Evolutionary conservation across 92 coral and sea anemone species (phyloP).

Genomic region (Chrysogorgia sp.): DNA sequence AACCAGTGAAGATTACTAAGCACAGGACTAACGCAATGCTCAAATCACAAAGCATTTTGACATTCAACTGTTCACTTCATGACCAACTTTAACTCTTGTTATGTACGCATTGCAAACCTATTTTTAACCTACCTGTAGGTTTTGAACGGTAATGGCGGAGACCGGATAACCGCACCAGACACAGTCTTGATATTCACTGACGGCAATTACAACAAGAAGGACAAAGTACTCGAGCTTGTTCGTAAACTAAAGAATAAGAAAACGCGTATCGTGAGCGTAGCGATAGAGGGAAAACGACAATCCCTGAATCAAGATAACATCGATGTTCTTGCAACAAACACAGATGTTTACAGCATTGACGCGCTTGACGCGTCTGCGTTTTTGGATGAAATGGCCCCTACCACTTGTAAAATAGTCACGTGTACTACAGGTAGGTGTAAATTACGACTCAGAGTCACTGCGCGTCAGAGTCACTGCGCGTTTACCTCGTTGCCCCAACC

Average conservation of each 20-base stretch:
- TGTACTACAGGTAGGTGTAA: slow-evolving; percentile 19
- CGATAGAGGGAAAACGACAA: neutral
- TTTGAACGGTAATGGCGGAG: slow-evolving; percentile 15
- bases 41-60: too few relatives aligned
- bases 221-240: neutral
- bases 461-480: too few relatives aligned
- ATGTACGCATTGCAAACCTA: neutral
- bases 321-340: slow-evolving; percentile 23
- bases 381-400: slow-evolving; percentile 28
- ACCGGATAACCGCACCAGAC: slow-evolving; percentile 34
- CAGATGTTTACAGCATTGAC: slow-evolving; percentile 9
- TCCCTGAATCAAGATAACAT: slow-evolving; percentile 21
- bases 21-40: too few relatives aligned
- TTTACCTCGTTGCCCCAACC: too few relatives aligned
- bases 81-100: neutral
- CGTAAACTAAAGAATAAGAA: neutral
- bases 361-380: neutral
- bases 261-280: slow-evolving; percentile 34
- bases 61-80: neutral
- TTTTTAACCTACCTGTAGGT: neutral
- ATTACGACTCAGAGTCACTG: too few relatives aligned
- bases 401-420: slow-evolving; percentile 27
- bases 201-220: slow-evolving; percentile 28
- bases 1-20: too few relatives aligned
- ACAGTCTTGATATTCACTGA: slow-evolving; percentile 30